A percentile compares a stretch with the other conserved stretches of the same genome.
Evolutionary conservation across 2,797 vertebrate species (phyloP).

Genomic region (Lacerta agilis): DNA sequence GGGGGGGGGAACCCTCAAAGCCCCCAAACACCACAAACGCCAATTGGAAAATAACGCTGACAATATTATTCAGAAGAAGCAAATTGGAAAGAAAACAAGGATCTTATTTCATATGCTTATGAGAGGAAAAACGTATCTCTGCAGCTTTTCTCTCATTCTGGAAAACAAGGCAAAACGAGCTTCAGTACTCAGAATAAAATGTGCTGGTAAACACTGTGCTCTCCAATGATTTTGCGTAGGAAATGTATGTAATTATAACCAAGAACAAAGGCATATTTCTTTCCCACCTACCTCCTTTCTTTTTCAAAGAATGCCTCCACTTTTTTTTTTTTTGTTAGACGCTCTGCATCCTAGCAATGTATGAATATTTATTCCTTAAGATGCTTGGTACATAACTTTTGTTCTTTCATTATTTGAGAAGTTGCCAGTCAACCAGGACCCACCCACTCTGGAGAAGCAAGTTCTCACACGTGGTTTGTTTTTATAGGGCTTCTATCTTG

Average conservation of each 20-base stretch:
- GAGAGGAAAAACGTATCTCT: conserved; percentile 28
- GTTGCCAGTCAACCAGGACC: not conserved
- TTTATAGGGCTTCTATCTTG: not conserved
- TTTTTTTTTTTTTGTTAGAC: conserved; percentile 14
- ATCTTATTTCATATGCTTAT: conserved; percentile 19
- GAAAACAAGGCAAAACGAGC: conserved; percentile 3
- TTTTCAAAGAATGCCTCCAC: accelerated
- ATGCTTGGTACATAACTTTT: not conserved
- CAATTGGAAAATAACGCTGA: conserved; percentile 6
- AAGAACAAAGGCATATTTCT: conserved; percentile 5
- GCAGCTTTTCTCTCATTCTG: conserved; percentile 32
- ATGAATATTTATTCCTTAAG: not conserved
- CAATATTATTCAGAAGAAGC: conserved; percentile 30
- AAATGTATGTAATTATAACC: conserved; percentile 39
- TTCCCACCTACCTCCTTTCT: not conserved
- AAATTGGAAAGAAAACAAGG: conserved; percentile 32
- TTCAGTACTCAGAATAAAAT: not conserved
- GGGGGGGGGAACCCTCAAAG: not conserved
- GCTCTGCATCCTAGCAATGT: not conserved
- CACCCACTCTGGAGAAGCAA: not conserved
- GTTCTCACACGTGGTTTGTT: conserved; percentile 46
- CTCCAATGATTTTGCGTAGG: conserved; percentile 34
- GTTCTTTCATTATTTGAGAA: not conserved
- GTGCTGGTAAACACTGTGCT: not conserved
- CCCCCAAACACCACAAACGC: not conserved